Base-by-base conservation (phyloP, 2,113 vertebrate genomes). In the Hypocryptadius cinnamomeus region DNA sequence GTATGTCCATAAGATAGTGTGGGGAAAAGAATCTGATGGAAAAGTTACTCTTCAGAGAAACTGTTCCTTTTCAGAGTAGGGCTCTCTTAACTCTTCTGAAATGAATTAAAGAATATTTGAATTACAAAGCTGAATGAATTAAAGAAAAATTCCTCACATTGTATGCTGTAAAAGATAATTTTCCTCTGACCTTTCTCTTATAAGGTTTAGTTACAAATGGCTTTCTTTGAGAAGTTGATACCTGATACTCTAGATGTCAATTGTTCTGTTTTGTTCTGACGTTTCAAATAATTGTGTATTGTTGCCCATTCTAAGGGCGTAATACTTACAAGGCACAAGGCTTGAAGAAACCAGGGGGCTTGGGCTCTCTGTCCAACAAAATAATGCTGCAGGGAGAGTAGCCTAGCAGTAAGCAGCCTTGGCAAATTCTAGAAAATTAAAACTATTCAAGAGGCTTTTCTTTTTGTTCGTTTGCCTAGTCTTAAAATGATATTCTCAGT, bases 371-470 rank as follows among this genome's bases (percentile, higher is more conserved):
- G 56, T 87, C 90, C 79, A 92, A 92, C 56, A 94, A 93, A 93
- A 90, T 1, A 88, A 17, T 40, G 88, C 95, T 96, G 60, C 69
- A 83, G 90, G 90, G 82, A 90, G 53, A 79, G 53, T 4, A 79
- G 90, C 72, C 68, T 89, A 95, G 65, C 92, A 96, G 60, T 81
- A 68, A 94, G 89, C 60, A 85, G 79, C 53, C 87, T 91, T 94
- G 79, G 85, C 90, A 94, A 79, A 86, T 61, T 83, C 85, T 88
- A 65, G 69, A 86, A 95, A 80, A 78, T 39, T 64, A 31, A 45
- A 94, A 72, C 84, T 94, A 90, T 90, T 96, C 51, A 91, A 94
- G 69, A 85, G 39, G 48, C 78, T 83, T 96, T 93, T 82, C 68
- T 92, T 89, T 94, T 78, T 85, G 76, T 92, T 93, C 42, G 1